phyloP scores from a whole-genome alignment of 2,888 invertebrate genomes.

The Bursaphelenchus okinawaensis region DNA sequence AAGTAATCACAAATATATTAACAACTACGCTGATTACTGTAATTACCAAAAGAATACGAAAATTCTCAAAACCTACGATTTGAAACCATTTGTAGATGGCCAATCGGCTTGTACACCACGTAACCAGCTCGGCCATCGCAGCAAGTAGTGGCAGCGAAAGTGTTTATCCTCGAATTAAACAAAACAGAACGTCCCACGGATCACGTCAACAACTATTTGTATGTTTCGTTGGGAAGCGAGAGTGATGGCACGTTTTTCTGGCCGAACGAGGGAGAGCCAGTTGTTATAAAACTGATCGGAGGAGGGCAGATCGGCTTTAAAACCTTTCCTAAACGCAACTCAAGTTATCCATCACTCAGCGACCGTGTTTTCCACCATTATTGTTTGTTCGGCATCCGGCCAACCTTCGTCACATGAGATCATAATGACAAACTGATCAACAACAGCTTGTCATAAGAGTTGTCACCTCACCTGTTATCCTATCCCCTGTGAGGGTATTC shows the following conservation, averaged over 20 bases:
- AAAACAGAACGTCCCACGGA: neutral
- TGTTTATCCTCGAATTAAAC: neutral
- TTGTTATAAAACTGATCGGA: neutral
- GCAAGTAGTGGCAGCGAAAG: neutral
- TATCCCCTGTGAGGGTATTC: too few species aligned
- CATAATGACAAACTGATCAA: neutral
- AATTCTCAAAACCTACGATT: slow-evolving; percentile 24
- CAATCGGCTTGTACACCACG: slow-evolving; percentile 29
- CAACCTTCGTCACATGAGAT: too few species aligned
- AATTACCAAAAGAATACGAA: neutral
- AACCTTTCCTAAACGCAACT: too few species aligned
- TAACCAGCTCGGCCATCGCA: slow-evolving; percentile 31
- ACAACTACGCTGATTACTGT: slow-evolving; percentile 15
- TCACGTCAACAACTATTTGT: neutral
- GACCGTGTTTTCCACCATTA: neutral
- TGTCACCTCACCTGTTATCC: too few species aligned
- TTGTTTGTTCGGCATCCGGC: neutral
- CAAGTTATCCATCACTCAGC: neutral
- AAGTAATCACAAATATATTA: too few species aligned
- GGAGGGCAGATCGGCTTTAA: neutral
- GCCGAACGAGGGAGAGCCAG: neutral
- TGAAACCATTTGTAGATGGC: slow-evolving; percentile 36
- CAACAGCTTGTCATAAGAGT: too few species aligned
- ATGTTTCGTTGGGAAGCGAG: neutral
- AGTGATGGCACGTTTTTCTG: neutral